Evolutionary conservation across 2,113 vertebrate genomes (phyloP), one percentile per base, ranked within the genome.

Genomic region (Oncorhynchus clarkii): DNA sequence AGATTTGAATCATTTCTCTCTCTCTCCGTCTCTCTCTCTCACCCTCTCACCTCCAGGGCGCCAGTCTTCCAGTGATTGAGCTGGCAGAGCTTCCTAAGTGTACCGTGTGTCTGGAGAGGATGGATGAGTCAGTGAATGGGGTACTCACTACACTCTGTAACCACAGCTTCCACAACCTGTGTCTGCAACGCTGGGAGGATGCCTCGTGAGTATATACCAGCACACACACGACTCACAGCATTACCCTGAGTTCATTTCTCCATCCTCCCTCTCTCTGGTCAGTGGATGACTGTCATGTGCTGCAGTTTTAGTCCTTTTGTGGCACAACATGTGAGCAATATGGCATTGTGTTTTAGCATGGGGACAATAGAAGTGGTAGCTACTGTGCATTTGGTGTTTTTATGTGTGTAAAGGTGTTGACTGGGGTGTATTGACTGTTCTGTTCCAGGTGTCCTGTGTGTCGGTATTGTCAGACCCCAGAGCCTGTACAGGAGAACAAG

Each of bases 161-260:
- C 93, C 98, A 99, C 94, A 99, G 97, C 91, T 99, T 99, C 79
- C 98, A 99, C 81, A 99, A 97, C 88, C 96, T 98, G 90, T 99
- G 98, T 88, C 94, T 99, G 64, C 97, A 98, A 92, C 97, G 96
- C 7, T 99, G 98, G 98, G 98, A 99, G 14, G 97, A 99, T 65
- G 96, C 96, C 62, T 96, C 98, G 98, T 99, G 91, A 96, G 97
- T 93, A 18, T 13, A 22, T 72, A 20, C 39, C 22, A 22, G 26
- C 74, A 27, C 59, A 31, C 20, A 34, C 39, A 70, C 48, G 31
- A 18, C 39, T 45, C 39, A 11, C 62, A 24, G n/a, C 16, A 22
- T 65, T 9, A 31, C 60, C 26, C 69, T 5, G 84, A 86, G 78
- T 83, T 84, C 45, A 5, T 75, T 85, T 88, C 83, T 84, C 67